Evolutionary conservation across 1,140 invertebrate species (phyloP), one percentile per base, ranked within the genome.

Genomic region (Aethina tumida): DNA sequence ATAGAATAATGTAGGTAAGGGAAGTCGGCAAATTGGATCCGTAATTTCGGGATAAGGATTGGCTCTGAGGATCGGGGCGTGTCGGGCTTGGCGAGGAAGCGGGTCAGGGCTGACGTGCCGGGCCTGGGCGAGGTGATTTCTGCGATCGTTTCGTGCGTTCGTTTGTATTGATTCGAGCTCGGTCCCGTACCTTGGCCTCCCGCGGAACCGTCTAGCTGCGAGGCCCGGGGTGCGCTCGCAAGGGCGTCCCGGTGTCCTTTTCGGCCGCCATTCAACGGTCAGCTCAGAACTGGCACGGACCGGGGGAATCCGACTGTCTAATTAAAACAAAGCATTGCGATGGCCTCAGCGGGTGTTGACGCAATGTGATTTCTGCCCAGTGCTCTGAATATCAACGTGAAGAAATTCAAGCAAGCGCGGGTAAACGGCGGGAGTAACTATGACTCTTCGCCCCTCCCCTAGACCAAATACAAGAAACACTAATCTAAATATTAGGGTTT

Each of bases 291-390:
- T 81, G 79, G 78, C 72, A 77, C 77, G 75, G 77, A 81, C 79
- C 66, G 69, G 70, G 73, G 71, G 74, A 77, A 77, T 79, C 75
- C 72, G 74, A 79, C 76, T 79, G 76, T 78, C 73, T 83, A 83
- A 83, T 84, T 81, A 82, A 84, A 84, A 82, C 79, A 82, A 79
- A 84, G 79, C 79, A 81, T 81, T 79, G 76, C 70, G 77, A 83
- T 79, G 77, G 77, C 73, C 71, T 67, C 56, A 55, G 55, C 56
- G 65, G 70, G 70, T 74, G 69, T 70, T 77, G 70, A 76, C 70
- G 69, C 69, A 71, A 73, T 76, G 70, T 74, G 69, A 75, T 79
- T 78, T 78, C 74, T 80, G 74, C 73, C 72, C 77, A 79, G 75
- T 79, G 73, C 72, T 77, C 68, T 77, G 75, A 79, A 77, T 79